Evolutionary conservation across 2,888 invertebrate species (phyloP), one percentile per base, ranked within the genome.

Genomic region (Sussaba pulchella): DNA sequence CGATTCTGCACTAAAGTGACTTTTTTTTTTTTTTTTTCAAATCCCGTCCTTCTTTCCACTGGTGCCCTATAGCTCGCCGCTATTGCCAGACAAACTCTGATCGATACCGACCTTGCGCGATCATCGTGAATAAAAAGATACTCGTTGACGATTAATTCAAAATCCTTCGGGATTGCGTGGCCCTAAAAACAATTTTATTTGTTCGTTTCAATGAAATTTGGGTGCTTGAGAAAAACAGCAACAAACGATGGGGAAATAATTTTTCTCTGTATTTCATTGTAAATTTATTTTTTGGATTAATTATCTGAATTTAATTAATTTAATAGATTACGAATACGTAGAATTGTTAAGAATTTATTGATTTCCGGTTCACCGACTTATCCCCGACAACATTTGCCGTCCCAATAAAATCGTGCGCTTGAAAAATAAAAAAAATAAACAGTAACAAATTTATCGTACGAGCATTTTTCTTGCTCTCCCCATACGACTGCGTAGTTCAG

Each of bases 1-100:
- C 66, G 26, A 70, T 78, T 77, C 74, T 78, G 74, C 52, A 78
- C 70, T 43, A 52, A 70, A 78, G 70, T 70, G 39, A 74, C 70
- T 70, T 74, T 75, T 70, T 75, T 63, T 52, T 24, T 45, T 31
- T 31, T 31, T 31, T 31, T 6, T 31, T 31, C 31, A 5, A 5
- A 2, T 31, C 6, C 31, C 6, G 4, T 31, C 31, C 4, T 31
- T 31, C 4, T 6, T 31, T 31, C 31, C 4, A 43, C 19, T 63
- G 41, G 10, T 52, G 26, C 14, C 50, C 43, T 45, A 54, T 39
- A 64, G 54, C 17, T 31, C 45, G 3, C 47, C 59, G 43, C 43
- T 57, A 70, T 70, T 57, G 54, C 70, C 39, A 63, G 59, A 36
- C 67, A 52, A 63, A 54, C 31, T 61, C 72, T 47, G 80, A 72